Evolutionary conservation across 2,888 invertebrate species (phyloP).

Genomic region (Acanthosepion lycidas): DNA sequence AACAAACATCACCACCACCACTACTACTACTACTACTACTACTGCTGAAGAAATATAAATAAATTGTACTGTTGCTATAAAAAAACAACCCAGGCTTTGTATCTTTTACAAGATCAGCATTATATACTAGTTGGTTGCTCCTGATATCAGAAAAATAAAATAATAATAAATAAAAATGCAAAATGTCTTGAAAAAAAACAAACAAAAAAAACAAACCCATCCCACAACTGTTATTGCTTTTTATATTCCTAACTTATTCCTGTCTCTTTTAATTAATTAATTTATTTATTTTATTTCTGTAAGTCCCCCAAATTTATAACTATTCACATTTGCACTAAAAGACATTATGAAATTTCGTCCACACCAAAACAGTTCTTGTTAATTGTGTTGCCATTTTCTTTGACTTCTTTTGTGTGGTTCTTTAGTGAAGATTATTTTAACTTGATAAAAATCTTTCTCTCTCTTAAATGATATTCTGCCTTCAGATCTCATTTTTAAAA

Average conservation of each 20-base stretch:
- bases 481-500: not conserved
- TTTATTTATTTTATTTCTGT: not conserved
- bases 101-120: conserved; percentile 6
- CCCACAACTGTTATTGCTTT: not conserved
- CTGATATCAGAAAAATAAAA: conserved; percentile 1
- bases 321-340: conserved; percentile 33
- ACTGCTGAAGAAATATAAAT: not conserved
- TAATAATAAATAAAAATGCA: not conserved
- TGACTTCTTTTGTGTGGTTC: not conserved
- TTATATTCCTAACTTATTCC: not conserved
- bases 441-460: too few relatives aligned
- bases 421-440: not conserved
- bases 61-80: conserved; percentile 8
- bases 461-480: not conserved
- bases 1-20: not conserved
- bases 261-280: not conserved
- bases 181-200: not conserved
- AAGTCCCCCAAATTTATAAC: not conserved
- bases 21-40: not conserved
- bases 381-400: conserved; percentile 1
- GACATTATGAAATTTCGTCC: conserved; percentile 33
- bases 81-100: not conserved
- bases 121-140: conserved; percentile 23
- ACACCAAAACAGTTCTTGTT: conserved; percentile 33
- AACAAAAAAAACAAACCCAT: not conserved